Conservation (phyloP, 2,888 invertebrate genomes). For the Dyspetes luteomarginatus region DNA sequence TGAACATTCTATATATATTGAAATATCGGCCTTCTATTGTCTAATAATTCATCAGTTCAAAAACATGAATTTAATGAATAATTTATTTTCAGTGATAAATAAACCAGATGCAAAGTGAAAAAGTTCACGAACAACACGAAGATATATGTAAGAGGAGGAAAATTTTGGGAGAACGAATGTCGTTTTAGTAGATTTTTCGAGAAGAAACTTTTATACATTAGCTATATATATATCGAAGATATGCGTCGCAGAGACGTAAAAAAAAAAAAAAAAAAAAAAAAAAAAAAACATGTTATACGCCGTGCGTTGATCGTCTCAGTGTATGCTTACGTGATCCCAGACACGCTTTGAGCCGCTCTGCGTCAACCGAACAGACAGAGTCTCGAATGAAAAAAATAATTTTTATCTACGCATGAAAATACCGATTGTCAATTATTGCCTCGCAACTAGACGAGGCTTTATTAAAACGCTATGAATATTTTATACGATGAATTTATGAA, state of each 20-base stretch:
- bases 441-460: too few relatives aligned
- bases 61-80: background rate
- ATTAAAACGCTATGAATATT: too few relatives aligned
- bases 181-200: background rate
- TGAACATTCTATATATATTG: background rate
- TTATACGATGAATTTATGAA: too few relatives aligned
- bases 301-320: background rate
- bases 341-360: background rate
- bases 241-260: too few relatives aligned
- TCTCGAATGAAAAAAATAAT: background rate
- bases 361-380: background rate
- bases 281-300: background rate
- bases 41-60: background rate
- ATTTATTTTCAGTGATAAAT: background rate
- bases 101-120: background rate
- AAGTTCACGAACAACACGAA: background rate
- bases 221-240: too few relatives aligned
- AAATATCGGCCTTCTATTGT: conserved; percentile 8
- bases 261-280: background rate
- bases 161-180: background rate
- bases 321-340: background rate
- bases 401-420: background rate
- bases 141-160: background rate
- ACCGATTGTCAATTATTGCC: too few relatives aligned
- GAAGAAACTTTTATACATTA: background rate